These are phyloP conservation scores for Bufotes viridis DNA, from an alignment of 2,797 vertebrate genomes.

Conservation along the genomic window DNA sequence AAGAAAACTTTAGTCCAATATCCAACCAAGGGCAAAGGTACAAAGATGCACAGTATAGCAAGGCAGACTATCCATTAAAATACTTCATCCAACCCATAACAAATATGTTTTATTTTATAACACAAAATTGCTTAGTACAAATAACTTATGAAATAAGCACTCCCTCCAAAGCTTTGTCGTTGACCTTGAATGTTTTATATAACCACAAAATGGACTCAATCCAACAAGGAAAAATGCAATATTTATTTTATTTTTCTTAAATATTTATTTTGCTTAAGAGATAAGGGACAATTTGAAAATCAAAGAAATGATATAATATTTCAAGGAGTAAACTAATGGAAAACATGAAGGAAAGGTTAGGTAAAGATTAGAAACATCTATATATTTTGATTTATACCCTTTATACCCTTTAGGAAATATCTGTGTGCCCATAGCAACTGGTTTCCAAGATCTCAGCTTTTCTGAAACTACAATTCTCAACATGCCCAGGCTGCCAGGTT, in stretches of 20 bases:
- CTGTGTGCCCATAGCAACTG: no score
- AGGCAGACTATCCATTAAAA: background rate
- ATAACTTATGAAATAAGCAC: no score
- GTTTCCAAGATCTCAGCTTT: no score
- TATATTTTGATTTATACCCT: no score
- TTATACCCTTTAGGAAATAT: no score
- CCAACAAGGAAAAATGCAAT: background rate
- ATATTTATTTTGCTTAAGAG: background rate
- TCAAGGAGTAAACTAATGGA: background rate
- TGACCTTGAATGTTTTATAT: background rate
- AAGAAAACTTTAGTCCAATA: background rate
- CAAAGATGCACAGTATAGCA: background rate
- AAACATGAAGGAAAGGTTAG: background rate
- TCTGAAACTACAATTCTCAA: no score
- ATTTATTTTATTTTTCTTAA: no score
- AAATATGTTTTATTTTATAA: slow-evolving; percentile 27
- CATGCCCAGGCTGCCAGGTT: no score
- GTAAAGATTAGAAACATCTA: no score
- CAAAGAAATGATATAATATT: background rate
- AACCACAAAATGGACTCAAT: background rate
- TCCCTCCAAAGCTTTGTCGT: background rate
- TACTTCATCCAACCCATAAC: slow-evolving; percentile 7
- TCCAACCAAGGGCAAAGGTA: slow-evolving; percentile 2
- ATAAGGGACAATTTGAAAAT: background rate
- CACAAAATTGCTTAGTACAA: slow-evolving; percentile 29